These are phyloP conservation scores for Corvus hawaiiensis DNA, from an alignment of 2,113 vertebrate genomes.

Conservation along the genomic window DNA sequence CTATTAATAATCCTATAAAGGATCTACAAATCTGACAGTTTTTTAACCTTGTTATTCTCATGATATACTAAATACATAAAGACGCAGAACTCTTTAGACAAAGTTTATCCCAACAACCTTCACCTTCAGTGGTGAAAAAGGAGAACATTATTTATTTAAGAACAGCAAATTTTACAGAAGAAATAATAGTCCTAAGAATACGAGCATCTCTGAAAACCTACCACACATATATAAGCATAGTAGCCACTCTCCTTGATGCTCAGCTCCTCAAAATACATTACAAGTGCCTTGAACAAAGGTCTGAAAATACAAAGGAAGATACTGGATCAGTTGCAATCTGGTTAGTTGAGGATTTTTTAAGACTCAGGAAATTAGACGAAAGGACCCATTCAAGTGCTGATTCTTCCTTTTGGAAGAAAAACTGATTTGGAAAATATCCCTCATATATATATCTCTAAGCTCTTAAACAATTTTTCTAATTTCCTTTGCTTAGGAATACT, in stretches of 20 bases:
- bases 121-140: not conserved
- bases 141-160: not conserved
- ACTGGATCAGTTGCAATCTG: not conserved
- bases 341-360: not conserved
- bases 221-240: not conserved
- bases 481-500: not conserved
- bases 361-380: not conserved
- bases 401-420: not conserved
- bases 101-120: not conserved
- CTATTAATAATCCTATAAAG: not conserved
- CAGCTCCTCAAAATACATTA: not conserved
- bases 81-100: not conserved
- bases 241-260: not conserved
- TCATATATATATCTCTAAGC: not conserved
- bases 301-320: not conserved
- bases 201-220: not conserved
- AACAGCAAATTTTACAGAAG: not conserved
- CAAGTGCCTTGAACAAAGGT: not conserved
- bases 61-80: not conserved
- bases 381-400: not conserved
- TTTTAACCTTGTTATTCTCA: not conserved
- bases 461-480: not conserved
- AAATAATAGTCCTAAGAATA: not conserved
- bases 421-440: not conserved
- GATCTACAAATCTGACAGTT: not conserved